Conservation (phyloP, 92 coral and sea anemone genomes). For the Zoanthus gigantus region DNA sequence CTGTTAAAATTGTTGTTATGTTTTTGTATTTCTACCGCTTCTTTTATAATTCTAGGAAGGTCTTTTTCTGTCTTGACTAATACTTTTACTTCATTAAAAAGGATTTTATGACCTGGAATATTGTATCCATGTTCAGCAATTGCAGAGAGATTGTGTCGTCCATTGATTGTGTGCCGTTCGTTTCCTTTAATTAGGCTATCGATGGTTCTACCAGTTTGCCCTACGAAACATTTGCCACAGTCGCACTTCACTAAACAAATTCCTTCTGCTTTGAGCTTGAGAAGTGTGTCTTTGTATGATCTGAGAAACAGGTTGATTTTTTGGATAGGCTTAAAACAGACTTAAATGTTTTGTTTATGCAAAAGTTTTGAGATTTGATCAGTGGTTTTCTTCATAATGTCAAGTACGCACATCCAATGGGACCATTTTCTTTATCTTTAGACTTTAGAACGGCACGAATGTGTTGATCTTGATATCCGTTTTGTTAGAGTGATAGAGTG, state of each 20-base stretch:
- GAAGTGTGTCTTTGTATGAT: background rate
- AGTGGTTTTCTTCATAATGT: background rate
- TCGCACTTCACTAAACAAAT: conserved; percentile 8
- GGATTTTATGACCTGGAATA: background rate
- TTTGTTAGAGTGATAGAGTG: no score
- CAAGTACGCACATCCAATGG: background rate
- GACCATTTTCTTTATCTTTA: no score
- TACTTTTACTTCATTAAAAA: no score
- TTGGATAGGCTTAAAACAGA: background rate
- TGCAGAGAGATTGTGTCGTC: conserved; percentile 19
- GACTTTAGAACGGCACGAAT: no score
- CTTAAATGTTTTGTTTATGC: background rate
- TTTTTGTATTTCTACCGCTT: no score
- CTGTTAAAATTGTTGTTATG: no score
- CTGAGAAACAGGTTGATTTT: background rate
- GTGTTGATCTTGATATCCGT: no score
- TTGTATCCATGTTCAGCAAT: conserved; percentile 9
- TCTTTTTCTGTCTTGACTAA: no score
- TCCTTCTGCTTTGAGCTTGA: background rate
- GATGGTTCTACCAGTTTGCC: conserved; percentile 34
- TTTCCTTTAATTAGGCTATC: conserved; percentile 40
- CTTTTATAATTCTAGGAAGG: no score
- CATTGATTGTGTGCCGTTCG: conserved; percentile 15
- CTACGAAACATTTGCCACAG: conserved; percentile 19
- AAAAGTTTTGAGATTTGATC: conserved; percentile 24